Evolutionary conservation across 2,797 vertebrate genomes (phyloP).

Genomic region (Serranus cabrilla): DNA sequence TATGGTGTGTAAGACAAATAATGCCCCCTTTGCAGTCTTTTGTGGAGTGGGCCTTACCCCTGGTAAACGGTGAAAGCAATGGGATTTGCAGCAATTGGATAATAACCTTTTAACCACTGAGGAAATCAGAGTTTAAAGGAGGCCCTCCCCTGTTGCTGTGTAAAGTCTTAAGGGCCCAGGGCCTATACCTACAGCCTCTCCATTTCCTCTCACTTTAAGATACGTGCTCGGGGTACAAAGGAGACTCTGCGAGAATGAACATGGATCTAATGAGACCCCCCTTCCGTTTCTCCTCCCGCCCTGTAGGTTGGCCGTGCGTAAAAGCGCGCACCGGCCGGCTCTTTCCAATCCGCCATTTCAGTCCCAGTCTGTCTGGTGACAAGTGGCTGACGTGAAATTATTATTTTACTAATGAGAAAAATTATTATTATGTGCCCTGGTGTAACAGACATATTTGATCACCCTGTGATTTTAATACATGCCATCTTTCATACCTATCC

Average conservation of each 20-base stretch:
- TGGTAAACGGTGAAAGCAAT: constrained; percentile 54
- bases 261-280: constrained; percentile 42
- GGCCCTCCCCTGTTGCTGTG: constrained; percentile 64
- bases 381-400: not conserved
- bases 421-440: not conserved
- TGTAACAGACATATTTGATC: not conserved
- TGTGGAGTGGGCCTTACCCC: constrained; percentile 51
- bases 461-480: not conserved
- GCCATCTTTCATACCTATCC: no score
- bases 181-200: constrained; percentile 68
- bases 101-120: constrained; percentile 74
- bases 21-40: constrained; percentile 42
- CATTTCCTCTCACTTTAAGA: constrained; percentile 67
- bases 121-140: constrained; percentile 76
- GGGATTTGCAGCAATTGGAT: constrained; percentile 69
- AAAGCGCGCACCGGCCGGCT: constrained; percentile 41
- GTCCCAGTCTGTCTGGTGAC: not conserved
- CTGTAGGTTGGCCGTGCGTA: constrained; percentile 57
- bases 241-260: constrained; percentile 43
- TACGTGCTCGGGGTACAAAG: constrained; percentile 74
- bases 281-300: constrained; percentile 27
- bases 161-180: constrained; percentile 65
- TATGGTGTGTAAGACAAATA: constrained; percentile 47
- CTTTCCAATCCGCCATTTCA: constrained; percentile 42
- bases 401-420: constrained; percentile 29